Evolutionary conservation across 37 sponge, comb jelly and placozoan genomes (phyloP), one percentile per base, ranked within the genome.

Genomic region (Spongia lamella): DNA sequence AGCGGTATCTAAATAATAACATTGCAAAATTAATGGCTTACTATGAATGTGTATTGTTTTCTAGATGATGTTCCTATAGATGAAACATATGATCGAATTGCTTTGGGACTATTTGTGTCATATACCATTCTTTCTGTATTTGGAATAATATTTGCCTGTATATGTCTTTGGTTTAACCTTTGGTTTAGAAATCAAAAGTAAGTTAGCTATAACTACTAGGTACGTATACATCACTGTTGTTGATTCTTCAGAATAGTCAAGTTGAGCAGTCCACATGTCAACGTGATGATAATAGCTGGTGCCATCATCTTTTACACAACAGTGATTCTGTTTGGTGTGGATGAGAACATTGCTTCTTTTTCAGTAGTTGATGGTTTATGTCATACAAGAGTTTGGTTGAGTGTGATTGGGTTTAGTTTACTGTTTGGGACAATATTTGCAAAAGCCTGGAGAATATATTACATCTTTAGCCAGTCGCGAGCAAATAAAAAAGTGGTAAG

Each of bases 121-220:
- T 36, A 38, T 30, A 81, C 73, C 6, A 62, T 63, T 25, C 26
- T 81, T 7, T 49, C 81, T 1, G 0, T 30, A 6, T 9, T 63
- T 9, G 65, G 35, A 26, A 66, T 55, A 21, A 2, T 31, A n/a
- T 51, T 51, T 75, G 62, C 61, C 7, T 5, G 21, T 0, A 29
- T 38, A 27, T 64, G 36, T 35, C 31, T 25, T 9, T 32, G 6
- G 0, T 64, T 36, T 15, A 64, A 15, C 38, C 6, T 64, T 25
- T 36, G 38, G n/a, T 33, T 58, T 58, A 58, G 60, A 54, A 54
- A 84, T 5, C 77, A 49, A 61, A 87, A 66, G 88, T 87, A 50
- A 63, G 77, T 75, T 1, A 2, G n/a, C 9, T 13, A 9, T 43
- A 43, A 1, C 3, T 19, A 2, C 53, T 22, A 36, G 50, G 15